These are phyloP conservation scores for Halictus rubicundus DNA, from an alignment of 1,140 invertebrate genomes.

Conservation along the genomic window DNA sequence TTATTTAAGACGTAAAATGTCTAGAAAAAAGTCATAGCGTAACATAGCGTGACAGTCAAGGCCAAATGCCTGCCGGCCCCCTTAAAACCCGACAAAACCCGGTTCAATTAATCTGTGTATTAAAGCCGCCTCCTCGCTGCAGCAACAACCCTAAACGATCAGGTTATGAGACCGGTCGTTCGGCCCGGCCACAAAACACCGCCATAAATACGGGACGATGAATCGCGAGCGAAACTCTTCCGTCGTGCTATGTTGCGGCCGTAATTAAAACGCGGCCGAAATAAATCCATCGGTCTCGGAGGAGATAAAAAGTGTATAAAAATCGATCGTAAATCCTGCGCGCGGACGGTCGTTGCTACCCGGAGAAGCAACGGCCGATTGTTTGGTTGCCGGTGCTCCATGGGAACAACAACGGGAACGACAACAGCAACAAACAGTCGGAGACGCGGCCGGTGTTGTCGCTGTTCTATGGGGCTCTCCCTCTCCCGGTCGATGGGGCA, in stretches of 20 bases:
- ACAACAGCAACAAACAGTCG: constrained; percentile 25
- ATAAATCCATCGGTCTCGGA: background rate
- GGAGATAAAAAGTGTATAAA: constrained; percentile 50
- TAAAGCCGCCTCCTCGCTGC: no score
- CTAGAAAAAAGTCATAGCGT: no score
- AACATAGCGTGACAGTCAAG: no score
- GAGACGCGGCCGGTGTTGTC: no score
- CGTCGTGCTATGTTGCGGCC: background rate
- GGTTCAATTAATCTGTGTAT: no score
- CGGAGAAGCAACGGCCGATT: background rate
- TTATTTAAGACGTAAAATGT: no score
- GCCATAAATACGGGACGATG: background rate
- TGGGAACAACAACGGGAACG: no score
- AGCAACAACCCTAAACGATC: background rate
- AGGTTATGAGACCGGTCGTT: background rate
- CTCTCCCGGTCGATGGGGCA: constrained; percentile 56
- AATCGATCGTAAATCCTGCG: constrained; percentile 34
- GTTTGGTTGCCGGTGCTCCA: background rate
- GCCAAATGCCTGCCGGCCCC: no score
- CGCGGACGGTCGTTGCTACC: background rate
- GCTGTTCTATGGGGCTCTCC: constrained; percentile 46
- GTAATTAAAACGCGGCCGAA: constrained; percentile 17
- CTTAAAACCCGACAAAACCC: no score
- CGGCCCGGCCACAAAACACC: background rate
- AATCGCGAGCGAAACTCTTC: background rate